Base-by-base conservation (phyloP, 2,113 vertebrate species). In the Polypterus bichir region DNA sequence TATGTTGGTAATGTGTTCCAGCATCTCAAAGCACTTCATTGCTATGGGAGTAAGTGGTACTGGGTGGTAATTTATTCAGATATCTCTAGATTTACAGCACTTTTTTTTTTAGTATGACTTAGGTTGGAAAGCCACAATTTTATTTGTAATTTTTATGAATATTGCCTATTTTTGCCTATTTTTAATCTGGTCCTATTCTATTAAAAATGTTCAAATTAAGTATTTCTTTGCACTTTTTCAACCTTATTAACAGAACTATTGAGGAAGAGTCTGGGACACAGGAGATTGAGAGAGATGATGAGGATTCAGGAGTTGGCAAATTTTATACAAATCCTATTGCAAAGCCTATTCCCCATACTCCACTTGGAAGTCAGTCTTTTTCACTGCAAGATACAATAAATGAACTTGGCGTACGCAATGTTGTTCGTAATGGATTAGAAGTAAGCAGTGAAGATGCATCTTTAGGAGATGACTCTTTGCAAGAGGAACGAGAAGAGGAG, bases 241-340 rank as follows among this genome's bases (percentile, higher is more conserved):
- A 27, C 27, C 27, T 27, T 27, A 27, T 27, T 27, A 81, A 74
- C 61, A 81, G 79, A 6, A 61, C 81, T 57, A 54, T 81, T 0
- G 90, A 92, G 10, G 89, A 85, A 49, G 83, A 86, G 61, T 81
- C 86, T 66, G 64, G 85, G 3, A 71, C 74, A 3, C 78, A 73
- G 11, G 84, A 88, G 4, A 76, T 81, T 9, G 75, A 80, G 46
- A 81, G 72, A 1, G 57, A 66, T 0, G 83, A 87, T 0, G 85
- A 92, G 1, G 79, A 90, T 3, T 86, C 83, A 0, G 88, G 93
- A 58, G 85, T 93, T 63, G 88, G 87, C 0, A 76, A 81, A 47
- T 93, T 92, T 66, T 97, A 94, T 66, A 87, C 89, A 1, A 94
- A 92, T 27, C 89, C 90, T 56, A 88, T 94, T 6, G 84, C 91